Base-by-base conservation (phyloP, 2,797 vertebrate species). In the Eptatretus atami region DNA sequence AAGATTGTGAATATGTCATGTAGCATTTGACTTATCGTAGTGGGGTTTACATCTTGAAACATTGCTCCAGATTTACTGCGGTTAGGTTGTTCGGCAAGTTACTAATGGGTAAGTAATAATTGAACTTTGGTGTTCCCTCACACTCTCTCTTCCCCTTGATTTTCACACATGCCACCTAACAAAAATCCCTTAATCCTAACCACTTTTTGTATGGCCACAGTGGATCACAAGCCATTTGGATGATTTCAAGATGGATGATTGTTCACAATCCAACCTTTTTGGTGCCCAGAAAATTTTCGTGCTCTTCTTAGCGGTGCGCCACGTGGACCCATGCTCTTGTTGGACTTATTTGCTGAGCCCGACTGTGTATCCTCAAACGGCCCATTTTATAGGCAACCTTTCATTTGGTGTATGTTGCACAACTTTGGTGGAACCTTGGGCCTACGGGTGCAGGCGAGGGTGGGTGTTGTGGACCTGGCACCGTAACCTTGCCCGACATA, bases 381-480 rank as follows among this genome's bases (percentile, higher is more conserved):
- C 81, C 55, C 90, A 65, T 96, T 98, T 74, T 86, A 80, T 0
- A 88, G 90, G 13, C 90, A 98, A 71, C 90, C 88, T 11, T 98
- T 95, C 70, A 92, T 98, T 73, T 98, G 90, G 90, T 98, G 90
- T 72, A 94, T 98, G 87, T 76, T 98, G 67, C 82, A 98, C 64
- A 95, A 95, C 76, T 98, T 98, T 0, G 88, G 90, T 0, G 90
- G 88, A 44, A 98, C 90, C 70, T 83, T 76, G 0, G 90, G 90
- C 15, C 76, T 95, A 64, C 95, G 1, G 90, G 88, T 64, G 75
- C 79, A 0, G 78, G 85, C 54, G 86, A 90, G 66, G 75, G 76
- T n/a, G n/a, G n/a, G n/a, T n/a, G n/a, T n/a, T 19, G 74, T 95
- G 69, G 94, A 94, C 68, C 72, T 15, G 0, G 84, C 85, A 8